A percentile compares a stretch with the other conserved stretches of the same genome.
Conservation (phyloP, 2,797 vertebrate species). For the Falco berigora region DNA sequence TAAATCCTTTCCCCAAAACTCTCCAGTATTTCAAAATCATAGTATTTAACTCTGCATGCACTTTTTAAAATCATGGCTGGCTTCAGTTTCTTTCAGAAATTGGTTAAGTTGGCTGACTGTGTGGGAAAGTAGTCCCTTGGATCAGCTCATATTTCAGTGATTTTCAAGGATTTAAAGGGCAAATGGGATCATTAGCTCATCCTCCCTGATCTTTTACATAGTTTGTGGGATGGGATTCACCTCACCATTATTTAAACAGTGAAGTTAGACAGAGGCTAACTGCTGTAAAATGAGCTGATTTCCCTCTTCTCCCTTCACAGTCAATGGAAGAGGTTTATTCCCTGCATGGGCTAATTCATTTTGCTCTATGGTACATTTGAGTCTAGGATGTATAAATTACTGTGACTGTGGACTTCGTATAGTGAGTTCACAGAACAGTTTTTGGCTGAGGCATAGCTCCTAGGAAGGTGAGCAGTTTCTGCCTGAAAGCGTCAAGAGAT, state of each 20-base stretch:
- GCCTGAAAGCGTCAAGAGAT: neutral
- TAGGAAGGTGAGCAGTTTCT: neutral
- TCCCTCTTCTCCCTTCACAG: neutral
- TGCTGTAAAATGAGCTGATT: neutral
- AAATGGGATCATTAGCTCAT: neutral
- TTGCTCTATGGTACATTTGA: neutral
- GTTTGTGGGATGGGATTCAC: neutral
- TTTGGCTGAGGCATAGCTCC: neutral
- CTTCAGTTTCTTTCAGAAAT: neutral
- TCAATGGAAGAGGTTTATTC: neutral
- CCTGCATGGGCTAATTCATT: neutral
- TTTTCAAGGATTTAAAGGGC: neutral
- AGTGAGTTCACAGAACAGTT: neutral
- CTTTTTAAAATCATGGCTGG: neutral
- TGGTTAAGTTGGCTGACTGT: neutral
- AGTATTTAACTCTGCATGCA: neutral
- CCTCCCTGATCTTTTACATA: neutral
- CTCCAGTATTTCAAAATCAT: neutral
- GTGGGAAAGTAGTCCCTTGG: neutral
- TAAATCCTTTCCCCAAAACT: neutral
- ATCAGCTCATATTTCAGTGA: neutral
- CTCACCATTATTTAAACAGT: neutral
- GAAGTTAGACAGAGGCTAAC: neutral
- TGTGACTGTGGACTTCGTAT: neutral
- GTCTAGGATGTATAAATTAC: neutral